Conservation (phyloP, 2,113 vertebrate genomes). For the Nanorana parkeri region DNA sequence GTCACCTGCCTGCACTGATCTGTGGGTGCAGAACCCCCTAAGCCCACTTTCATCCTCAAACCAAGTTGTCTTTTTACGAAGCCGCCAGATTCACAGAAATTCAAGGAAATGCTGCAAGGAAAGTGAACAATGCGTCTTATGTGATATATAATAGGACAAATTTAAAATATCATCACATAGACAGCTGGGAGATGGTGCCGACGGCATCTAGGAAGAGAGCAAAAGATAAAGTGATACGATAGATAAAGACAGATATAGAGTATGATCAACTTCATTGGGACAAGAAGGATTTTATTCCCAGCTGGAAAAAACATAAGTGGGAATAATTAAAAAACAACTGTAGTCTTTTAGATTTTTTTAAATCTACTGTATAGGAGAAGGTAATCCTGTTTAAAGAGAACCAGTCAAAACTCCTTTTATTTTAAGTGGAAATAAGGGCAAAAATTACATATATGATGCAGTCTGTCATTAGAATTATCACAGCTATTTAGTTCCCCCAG, state of each 20-base stretch:
- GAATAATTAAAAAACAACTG: too few relatives aligned
- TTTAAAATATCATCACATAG: conserved; percentile 15
- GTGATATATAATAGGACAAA: conserved; percentile 27
- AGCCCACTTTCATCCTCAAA: conserved; percentile 28
- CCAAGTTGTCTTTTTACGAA: neutral
- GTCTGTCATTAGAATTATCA: too few relatives aligned
- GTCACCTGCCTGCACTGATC: conserved; percentile 29
- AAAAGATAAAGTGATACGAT: neutral
- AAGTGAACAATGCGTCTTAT: neutral
- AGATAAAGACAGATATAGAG: neutral
- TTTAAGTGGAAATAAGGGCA: neutral
- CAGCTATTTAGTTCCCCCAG: too few relatives aligned
- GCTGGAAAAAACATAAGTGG: too few relatives aligned
- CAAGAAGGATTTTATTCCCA: too few relatives aligned
- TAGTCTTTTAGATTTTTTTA: too few relatives aligned
- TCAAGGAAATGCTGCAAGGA: conserved; percentile 15
- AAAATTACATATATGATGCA: neutral
- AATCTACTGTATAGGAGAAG: too few relatives aligned
- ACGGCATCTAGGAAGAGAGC: neutral
- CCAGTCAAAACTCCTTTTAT: too few relatives aligned
- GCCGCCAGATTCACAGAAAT: neutral
- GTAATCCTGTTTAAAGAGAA: too few relatives aligned
- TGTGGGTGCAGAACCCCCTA: conserved; percentile 22
- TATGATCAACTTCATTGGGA: too few relatives aligned
- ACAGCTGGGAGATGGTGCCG: conserved; percentile 6